Percentiles rank a stretch among this genome's conserved stretches.
Conservation (phyloP, 1,140 invertebrate genomes). For the Mizuhopecten yessoensis region DNA sequence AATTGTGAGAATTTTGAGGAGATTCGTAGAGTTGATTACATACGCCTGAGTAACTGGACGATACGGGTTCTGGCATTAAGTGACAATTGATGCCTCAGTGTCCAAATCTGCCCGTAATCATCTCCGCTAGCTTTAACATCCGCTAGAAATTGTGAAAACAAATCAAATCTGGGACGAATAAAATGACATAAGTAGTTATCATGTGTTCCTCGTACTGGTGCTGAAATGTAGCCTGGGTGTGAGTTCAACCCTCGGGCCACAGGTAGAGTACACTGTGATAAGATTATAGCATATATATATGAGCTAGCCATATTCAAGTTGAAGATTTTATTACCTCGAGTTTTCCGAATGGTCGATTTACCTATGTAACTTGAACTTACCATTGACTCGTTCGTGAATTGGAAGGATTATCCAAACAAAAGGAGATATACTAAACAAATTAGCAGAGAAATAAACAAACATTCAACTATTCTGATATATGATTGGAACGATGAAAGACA, state of each 20-base stretch:
- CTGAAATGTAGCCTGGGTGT: not conserved
- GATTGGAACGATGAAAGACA: too few relatives aligned
- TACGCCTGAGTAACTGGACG: not conserved
- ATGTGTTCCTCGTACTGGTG: not conserved
- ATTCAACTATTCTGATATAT: too few relatives aligned
- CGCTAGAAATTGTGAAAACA: constrained; percentile 10
- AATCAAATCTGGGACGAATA: constrained; percentile 3
- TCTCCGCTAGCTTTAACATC: not conserved
- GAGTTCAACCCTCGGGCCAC: not conserved
- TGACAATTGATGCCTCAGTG: constrained; percentile 2
- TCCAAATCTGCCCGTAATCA: not conserved
- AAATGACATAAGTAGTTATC: not conserved
- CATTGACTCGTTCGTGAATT: too few relatives aligned
- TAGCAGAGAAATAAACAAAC: too few relatives aligned
- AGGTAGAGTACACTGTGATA: not conserved
- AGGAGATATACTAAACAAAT: too few relatives aligned
- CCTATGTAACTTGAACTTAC: too few relatives aligned
- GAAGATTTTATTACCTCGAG: too few relatives aligned
- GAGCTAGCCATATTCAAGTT: too few relatives aligned
- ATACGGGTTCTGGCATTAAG: not conserved
- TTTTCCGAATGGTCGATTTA: too few relatives aligned
- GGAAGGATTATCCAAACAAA: too few relatives aligned
- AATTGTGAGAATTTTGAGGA: constrained; percentile 39
- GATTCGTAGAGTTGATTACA: not conserved
- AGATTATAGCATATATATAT: too few relatives aligned